Conservation (phyloP, 2,888 invertebrate species). For the Scaptomyza caliginosa region DNA sequence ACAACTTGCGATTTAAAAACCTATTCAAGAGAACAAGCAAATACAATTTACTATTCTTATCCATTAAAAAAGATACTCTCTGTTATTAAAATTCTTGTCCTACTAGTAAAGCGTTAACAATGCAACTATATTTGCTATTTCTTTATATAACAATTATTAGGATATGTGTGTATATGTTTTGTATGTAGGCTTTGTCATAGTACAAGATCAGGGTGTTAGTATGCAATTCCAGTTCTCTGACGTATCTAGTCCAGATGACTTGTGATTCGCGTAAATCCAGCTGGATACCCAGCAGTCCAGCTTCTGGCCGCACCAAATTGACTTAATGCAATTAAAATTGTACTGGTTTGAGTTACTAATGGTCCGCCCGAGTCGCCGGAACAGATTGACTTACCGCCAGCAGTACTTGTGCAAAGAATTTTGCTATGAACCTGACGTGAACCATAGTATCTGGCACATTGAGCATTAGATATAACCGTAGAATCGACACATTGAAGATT, state of each 20-base stretch:
- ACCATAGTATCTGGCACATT: slow-evolving; percentile 81
- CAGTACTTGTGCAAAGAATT: slow-evolving; percentile 36
- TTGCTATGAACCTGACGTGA: slow-evolving; percentile 29
- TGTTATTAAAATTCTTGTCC: background rate
- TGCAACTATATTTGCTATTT: background rate
- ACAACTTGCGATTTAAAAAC: too few species aligned
- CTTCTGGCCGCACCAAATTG: slow-evolving; percentile 24
- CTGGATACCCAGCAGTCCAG: slow-evolving; percentile 29
- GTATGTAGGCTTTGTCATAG: background rate
- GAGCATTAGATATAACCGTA: slow-evolving; percentile 65
- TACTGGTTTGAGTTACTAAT: slow-evolving; percentile 14
- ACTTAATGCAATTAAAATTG: slow-evolving; percentile 35
- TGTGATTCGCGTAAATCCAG: slow-evolving; percentile 41
- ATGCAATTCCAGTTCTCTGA: slow-evolving; percentile 21
- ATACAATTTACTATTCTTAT: too few species aligned
- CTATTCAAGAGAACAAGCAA: too few species aligned
- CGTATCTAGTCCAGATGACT: slow-evolving; percentile 2
- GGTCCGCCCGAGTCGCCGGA: slow-evolving; percentile 47
- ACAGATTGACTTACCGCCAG: slow-evolving; percentile 36
- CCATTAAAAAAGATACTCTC: background rate
- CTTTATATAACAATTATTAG: background rate
- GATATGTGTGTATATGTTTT: background rate
- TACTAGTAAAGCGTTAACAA: background rate
- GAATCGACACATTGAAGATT: slow-evolving; percentile 54
- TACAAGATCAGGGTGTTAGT: slow-evolving; percentile 7